Percentiles rank a stretch among this genome's conserved stretches.
Conservation (phyloP, 1,140 invertebrate genomes). For the Drosophila leontia region DNA sequence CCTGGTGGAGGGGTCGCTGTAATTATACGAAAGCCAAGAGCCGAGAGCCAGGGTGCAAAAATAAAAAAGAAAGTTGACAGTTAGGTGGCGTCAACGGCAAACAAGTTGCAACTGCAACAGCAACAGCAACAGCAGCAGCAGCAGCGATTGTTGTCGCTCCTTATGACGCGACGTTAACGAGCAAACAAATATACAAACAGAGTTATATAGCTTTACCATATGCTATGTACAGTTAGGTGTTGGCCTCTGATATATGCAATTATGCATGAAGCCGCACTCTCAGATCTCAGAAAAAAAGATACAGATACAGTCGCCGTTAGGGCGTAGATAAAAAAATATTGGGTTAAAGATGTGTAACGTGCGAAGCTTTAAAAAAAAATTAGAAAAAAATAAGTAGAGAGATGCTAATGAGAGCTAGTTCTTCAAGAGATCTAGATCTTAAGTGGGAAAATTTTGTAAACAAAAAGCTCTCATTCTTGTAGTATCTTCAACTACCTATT, state of each 20-base stretch:
- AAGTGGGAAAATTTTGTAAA: background rate
- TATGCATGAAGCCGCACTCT: conserved; percentile 64
- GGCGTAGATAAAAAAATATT: conserved; percentile 36
- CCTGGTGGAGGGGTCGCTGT: conserved; percentile 49
- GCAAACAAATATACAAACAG: conserved; percentile 24
- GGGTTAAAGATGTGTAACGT: conserved; percentile 60
- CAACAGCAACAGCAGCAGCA: conserved; percentile 16
- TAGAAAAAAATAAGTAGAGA: conserved; percentile 1
- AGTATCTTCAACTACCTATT: background rate
- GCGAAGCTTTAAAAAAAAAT: conserved; percentile 32
- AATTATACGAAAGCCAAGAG: conserved; percentile 62
- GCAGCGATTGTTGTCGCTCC: conserved; percentile 62
- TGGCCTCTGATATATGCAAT: conserved; percentile 77
- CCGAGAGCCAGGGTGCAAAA: conserved; percentile 17
- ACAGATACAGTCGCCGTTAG: conserved; percentile 29
- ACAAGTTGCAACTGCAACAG: conserved; percentile 71
- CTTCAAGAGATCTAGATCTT: background rate
- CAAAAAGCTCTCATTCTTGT: background rate
- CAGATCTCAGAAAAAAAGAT: conserved; percentile 40
- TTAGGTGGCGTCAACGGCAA: conserved; percentile 78
- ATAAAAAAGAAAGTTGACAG: conserved; percentile 79
- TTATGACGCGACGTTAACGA: conserved; percentile 67
- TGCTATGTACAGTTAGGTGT: conserved; percentile 69
- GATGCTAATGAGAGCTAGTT: conserved; percentile 11
- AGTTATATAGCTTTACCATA: conserved; percentile 3